Percentiles rank a stretch among this genome's conserved stretches.
Conservation (phyloP, 2,113 vertebrate species). For the Perca schrenkii region DNA sequence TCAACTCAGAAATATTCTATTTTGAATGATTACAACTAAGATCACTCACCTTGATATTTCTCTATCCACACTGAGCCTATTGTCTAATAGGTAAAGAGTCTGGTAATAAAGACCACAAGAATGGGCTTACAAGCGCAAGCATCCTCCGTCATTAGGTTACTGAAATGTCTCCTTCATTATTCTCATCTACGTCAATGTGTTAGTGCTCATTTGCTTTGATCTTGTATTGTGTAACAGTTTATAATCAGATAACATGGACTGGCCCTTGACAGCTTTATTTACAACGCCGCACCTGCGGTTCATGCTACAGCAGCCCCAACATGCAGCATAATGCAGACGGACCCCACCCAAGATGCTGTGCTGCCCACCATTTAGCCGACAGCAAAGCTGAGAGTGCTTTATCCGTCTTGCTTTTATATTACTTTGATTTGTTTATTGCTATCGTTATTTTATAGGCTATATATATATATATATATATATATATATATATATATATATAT, state of each 20-base stretch:
- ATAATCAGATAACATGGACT: not conserved
- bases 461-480: too few species aligned
- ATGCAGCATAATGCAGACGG: conserved; percentile 88
- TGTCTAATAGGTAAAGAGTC: conserved; percentile 27
- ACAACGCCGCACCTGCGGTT: conserved; percentile 72
- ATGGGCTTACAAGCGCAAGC: not conserved
- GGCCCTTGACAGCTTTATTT: conserved; percentile 43
- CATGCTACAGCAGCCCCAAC: conserved; percentile 66
- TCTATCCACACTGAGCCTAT: not conserved
- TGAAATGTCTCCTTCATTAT: conserved; percentile 36
- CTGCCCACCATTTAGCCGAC: conserved; percentile 62
- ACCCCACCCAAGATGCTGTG: conserved; percentile 87
- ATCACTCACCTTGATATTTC: not conserved
- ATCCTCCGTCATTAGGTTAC: conserved; percentile 20
- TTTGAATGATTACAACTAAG: not conserved
- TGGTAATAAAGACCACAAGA: not conserved
- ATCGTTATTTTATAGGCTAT: not conserved
- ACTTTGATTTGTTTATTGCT: not conserved
- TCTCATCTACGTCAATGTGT: not conserved
- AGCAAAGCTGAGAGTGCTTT: conserved; percentile 29
- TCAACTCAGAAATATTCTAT: not conserved
- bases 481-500: too few species aligned
- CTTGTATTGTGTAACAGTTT: not conserved
- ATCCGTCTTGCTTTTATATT: not conserved
- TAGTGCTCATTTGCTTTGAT: not conserved